phyloP scores from a whole-genome alignment of 2,113 vertebrate species.

The Bambusicola thoracicus region DNA sequence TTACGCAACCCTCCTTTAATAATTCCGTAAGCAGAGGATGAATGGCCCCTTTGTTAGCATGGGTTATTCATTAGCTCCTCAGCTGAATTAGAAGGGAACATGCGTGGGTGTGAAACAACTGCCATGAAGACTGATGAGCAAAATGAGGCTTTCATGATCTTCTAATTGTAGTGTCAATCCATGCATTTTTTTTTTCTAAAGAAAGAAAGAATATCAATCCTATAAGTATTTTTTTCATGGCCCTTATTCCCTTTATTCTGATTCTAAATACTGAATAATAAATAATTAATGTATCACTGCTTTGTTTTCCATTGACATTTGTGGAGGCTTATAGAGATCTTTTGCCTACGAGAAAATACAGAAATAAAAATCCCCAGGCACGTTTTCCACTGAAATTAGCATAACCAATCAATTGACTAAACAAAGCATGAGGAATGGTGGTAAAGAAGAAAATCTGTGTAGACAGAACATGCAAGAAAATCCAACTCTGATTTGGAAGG shows the following conservation, averaged over 20 bases:
- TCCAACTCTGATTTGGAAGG: not conserved
- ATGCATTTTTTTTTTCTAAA: conserved; percentile 18
- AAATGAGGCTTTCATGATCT: conserved; percentile 77
- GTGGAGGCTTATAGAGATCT: conserved; percentile 28
- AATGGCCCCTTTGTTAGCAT: conserved; percentile 83
- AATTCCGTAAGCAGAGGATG: conserved; percentile 78
- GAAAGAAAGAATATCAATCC: not conserved
- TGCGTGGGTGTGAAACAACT: conserved; percentile 74
- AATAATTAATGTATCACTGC: not conserved
- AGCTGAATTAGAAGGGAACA: conserved; percentile 77
- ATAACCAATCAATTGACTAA: conserved; percentile 28
- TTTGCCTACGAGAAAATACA: conserved; percentile 45
- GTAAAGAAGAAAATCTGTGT: not conserved
- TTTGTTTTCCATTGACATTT: conserved; percentile 59
- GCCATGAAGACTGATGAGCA: conserved; percentile 74
- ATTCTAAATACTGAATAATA: conserved; percentile 29
- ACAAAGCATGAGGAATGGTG: not conserved
- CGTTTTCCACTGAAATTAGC: not conserved
- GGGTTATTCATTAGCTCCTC: conserved; percentile 81
- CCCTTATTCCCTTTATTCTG: conserved; percentile 15
- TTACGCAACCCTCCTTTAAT: conserved; percentile 81
- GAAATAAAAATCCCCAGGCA: conserved; percentile 33
- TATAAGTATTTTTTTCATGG: conserved; percentile 30
- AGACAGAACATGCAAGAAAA: rapidly evolving
- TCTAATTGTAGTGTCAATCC: conserved; percentile 74